Conservation (phyloP, 2,797 vertebrate species). For the Selene dorsalis region DNA sequence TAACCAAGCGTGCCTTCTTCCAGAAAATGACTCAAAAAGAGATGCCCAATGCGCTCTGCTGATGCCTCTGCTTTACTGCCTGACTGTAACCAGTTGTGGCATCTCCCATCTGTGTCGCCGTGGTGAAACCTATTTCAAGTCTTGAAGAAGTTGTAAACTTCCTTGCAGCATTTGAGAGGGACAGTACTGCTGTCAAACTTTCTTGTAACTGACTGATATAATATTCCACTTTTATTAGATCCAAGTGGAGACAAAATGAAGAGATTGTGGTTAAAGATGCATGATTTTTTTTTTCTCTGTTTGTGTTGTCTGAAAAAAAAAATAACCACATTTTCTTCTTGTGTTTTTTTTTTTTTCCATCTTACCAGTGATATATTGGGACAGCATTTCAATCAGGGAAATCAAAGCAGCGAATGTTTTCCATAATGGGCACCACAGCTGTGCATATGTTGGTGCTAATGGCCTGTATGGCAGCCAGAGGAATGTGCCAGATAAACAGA, state of each 20-base stretch:
- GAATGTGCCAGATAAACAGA: conserved; percentile 85
- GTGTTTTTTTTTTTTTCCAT: conserved; percentile 42
- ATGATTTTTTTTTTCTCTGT: background rate
- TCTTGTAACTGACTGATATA: conserved; percentile 16
- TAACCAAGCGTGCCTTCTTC: conserved; percentile 49
- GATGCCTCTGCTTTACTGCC: conserved; percentile 47
- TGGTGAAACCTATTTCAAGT: conserved; percentile 78
- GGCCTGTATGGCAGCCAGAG: conserved; percentile 79
- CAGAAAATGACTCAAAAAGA: conserved; percentile 56
- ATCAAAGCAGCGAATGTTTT: conserved; percentile 69
- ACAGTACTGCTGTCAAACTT: conserved; percentile 57
- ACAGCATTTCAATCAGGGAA: conserved; percentile 67
- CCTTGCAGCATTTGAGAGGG: conserved; percentile 49
- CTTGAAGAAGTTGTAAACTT: conserved; percentile 68
- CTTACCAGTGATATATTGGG: conserved; percentile 58
- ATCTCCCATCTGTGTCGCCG: conserved; percentile 78
- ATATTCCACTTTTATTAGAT: conserved; percentile 16
- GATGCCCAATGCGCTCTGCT: conserved; percentile 43
- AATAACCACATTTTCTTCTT: conserved; percentile 21
- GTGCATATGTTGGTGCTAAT: conserved; percentile 85
- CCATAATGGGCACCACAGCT: conserved; percentile 85
- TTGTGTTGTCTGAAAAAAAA: conserved; percentile 32
- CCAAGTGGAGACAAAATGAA: conserved; percentile 6
- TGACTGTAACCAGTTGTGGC: conserved; percentile 72
- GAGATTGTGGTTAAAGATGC: background rate